Base-by-base conservation (phyloP, 2,888 invertebrate species). In the Stratiomys singularior region DNA sequence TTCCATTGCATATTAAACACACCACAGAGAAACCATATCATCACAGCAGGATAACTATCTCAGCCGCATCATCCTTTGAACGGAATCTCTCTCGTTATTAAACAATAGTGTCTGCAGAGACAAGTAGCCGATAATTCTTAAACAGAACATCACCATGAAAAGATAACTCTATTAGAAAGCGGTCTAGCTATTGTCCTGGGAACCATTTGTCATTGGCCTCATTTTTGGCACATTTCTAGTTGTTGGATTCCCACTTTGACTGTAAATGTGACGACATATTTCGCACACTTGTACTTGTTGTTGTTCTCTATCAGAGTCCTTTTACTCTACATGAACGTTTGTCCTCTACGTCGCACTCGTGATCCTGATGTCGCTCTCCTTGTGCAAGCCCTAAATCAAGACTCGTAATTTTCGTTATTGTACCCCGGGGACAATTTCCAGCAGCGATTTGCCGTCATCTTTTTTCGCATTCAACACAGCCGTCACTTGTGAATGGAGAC, bases 401-500 rank as follows among this genome's bases (percentile, higher is more conserved):
- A 81, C 80, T 81, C 81, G 82, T 82, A 83, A 85, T 85, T 85
- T 85, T 82, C 76, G 77, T 81, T 82, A 85, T 84, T 81, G 81
- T 83, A 84, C 85, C 81, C 85, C 56, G 63, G 84, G 81, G 84
- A 82, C 47, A 64, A 63, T 76, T 79, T 77, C 77, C 66, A 67
- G 67, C 74, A 77, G 67, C 78, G 72, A 79, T 79, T 79, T 79
- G 79, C 78, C 71, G 44, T 79, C 74, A 58, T 60, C 60, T 60
- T 47, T 25, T 52, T 27, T 44, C 23, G 13, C 25, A 15, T 52
- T 71, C 52, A 15, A 23, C 46, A 69, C 44, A 56, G 23, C 44
- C 18, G 52, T 56, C 30, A 72, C 23, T 28, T 28, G 52, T 46
- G 15, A 52, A 69, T 27, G 47, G 28, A 69, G 52, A 60, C 60